Conservation (phyloP, 2,888 invertebrate species). For the Tupiocoris notatus region DNA sequence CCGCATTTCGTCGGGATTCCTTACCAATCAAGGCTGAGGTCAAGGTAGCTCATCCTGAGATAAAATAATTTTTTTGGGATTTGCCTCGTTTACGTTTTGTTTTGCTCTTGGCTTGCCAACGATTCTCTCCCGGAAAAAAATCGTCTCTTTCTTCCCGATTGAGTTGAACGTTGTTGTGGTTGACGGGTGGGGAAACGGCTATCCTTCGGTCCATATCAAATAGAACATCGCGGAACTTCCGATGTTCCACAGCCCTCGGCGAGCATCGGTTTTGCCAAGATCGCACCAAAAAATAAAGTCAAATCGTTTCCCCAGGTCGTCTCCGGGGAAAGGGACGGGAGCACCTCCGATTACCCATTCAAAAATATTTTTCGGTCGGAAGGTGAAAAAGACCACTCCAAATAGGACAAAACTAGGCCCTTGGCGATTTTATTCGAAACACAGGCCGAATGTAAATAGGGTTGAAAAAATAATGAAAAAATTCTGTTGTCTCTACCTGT, state of each 20-base stretch:
- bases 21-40: slow-evolving; percentile 49
- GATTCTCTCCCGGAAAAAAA: background rate
- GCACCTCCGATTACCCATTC: slow-evolving; percentile 42
- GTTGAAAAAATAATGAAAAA: slow-evolving; percentile 50
- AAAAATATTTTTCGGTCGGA: slow-evolving; percentile 3
- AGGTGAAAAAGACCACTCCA: slow-evolving; percentile 29
- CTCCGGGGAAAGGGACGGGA: slow-evolving; percentile 31
- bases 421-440: slow-evolving; percentile 11
- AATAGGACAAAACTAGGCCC: slow-evolving; percentile 32
- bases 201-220: slow-evolving; percentile 14
- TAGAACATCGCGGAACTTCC: slow-evolving; percentile 30
- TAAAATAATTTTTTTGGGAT: slow-evolving; percentile 20
- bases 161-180: background rate
- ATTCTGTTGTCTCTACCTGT: slow-evolving; percentile 56
- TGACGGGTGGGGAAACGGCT: background rate
- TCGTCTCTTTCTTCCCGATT: background rate
- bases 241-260: slow-evolving; percentile 17
- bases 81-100: background rate
- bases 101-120: slow-evolving; percentile 1
- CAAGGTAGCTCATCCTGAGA: slow-evolving; percentile 47
- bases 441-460: slow-evolving; percentile 36
- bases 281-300: slow-evolving; percentile 14
- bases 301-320: slow-evolving; percentile 4
- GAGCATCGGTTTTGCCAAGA: background rate
- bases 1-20: slow-evolving; percentile 39